Base-by-base conservation (phyloP, 2,113 vertebrate species). In the Oryzias melastigma region DNA sequence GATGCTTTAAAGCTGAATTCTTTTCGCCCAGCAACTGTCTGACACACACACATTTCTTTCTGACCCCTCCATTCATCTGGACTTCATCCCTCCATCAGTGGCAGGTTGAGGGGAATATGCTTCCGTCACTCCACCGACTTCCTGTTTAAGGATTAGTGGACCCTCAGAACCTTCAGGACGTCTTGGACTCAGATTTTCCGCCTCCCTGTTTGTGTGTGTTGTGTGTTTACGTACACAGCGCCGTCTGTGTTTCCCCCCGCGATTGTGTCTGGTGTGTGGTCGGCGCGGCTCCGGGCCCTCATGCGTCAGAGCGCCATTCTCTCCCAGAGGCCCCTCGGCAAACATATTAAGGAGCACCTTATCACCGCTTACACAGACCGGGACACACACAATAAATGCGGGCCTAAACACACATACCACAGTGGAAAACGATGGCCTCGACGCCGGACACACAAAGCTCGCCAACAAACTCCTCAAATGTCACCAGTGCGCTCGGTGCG, bases 261-360 rank as follows among this genome's bases (percentile, higher is more conserved):
- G 58, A 75, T 66, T 80, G 70, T 57, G 27, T 58, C 56, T 67
- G 58, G 80, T 75, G 55, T 64, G 52, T 67, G 48, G 59, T 65
- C 69, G 42, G 54, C 45, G 71, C 62, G 75, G 70, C 86, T 84
- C 80, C 81, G 77, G 84, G 76, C 78, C 84, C 82, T 90, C 85
- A 65, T 90, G 84, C 89, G 90, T 92, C 91, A 92, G 86, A 90
- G 87, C 60, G 78, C 62, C 85, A 88, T 90, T 90, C 82, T 89
- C 56, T 88, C 56, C 62, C 68, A 82, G 78, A 81, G 87, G 86
- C 84, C 77, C 84, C 85, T 88, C 43, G 79, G 85, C 88, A 92
- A 92, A 92, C 88, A 91, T 86, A 91, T 92, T 92, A 91, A 91
- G 85, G 89, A 78, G 62, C 60, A 77, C 77, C 89, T 88, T 89